Evolutionary conservation across 2,113 vertebrate genomes (phyloP), one percentile per base, ranked within the genome.

Genomic region (Dolichallabes microphthalmus): DNA sequence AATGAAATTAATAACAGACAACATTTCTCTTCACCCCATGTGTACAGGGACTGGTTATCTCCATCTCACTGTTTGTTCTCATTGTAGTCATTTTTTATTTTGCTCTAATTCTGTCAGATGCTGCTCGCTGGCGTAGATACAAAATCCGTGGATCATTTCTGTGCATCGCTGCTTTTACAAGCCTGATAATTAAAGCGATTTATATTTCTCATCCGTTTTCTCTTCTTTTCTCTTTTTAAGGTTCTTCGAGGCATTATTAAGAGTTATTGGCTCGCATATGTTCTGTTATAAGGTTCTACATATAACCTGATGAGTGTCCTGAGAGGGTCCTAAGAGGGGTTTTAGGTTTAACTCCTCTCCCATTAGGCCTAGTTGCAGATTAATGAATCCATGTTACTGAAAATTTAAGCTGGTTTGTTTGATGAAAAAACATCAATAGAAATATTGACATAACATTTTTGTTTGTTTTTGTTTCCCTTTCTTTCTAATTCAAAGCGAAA

Each of bases 71-170:
- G 20, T 73, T 73, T 73, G 74, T 30, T 68, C 50, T 82, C 45
- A n/a, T 30, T 68, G 53, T 30, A 63, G 80, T 68, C 80, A 71
- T 82, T 55, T 69, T 82, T 82, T 39, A 39, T 61, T 60, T 61
- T 57, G 55, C 14, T 45, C 22, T 45, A 45, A 35, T 74, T 82
- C 63, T 66, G 13, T 57, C 32, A 60, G 55, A 73, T 73, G 8
- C 53, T 73, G n/a, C 63, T 83, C 53, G 30, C 80, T 55, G 80
- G 82, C 32, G 45, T 19, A 3, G 15, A 27, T 19, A 53, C 27
- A 22, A 53, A 22, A 30, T 11, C 45, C 35, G 14, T 25, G n/a
- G 15, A 75, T 45, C 45, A n/a, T 75, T 52, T 52, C 5, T 52
- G 11, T 75, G 35, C 69, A 73, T 73, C 10, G 3, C 10, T 71